Base-by-base conservation (phyloP, 2,113 vertebrate genomes). In the Polypterus bichir region DNA sequence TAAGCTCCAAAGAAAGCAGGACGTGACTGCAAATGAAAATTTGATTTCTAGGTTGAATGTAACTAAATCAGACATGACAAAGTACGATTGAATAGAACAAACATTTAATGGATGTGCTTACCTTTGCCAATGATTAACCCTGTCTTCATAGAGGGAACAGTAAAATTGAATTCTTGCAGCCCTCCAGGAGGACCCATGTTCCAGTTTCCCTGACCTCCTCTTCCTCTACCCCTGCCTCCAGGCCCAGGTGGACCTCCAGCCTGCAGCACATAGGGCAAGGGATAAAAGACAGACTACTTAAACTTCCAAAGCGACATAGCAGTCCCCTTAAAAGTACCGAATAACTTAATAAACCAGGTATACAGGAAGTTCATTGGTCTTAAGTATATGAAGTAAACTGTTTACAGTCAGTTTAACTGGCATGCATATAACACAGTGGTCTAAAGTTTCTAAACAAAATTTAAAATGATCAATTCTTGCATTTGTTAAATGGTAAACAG, bases 101-200 rank as follows among this genome's bases (percentile, higher is more conserved):
- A 5, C 27, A 9, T 7, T 27, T 27, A 27, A 27, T 27, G 27
- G 27, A 27, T 0, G 52, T 69, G 62, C 49, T 81, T 83, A 71
- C 96, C 96, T 93, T 99, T 99, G 69, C 96, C 96, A 71, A 99
- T 99, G 66, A 99, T 98, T 68, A 99, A 88, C 64, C 94, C 94
- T 27, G 94, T 98, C 82, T 99, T 99, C 78, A 94, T 92, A 70
- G 94, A 94, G 10, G 95, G 94, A 59, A 99, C 96, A 59, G 96
- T 96, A 73, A 98, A 99, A 73, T 90, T 92, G 74, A 99, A 97
- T 72, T 99, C 96, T 68, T 98, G 96, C 55, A 99, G 81, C 68
- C 96, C 96, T 74, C 96, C 94, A 63, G 96, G 96, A 53, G 96
- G 96, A 1, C 93, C 94, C 94, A 98, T 97, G 74, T 95, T 97